Percentiles rank a stretch among this genome's conserved stretches.
phyloP scores from a whole-genome alignment of 1,140 invertebrate genomes.

The Trichoplusia ni region DNA sequence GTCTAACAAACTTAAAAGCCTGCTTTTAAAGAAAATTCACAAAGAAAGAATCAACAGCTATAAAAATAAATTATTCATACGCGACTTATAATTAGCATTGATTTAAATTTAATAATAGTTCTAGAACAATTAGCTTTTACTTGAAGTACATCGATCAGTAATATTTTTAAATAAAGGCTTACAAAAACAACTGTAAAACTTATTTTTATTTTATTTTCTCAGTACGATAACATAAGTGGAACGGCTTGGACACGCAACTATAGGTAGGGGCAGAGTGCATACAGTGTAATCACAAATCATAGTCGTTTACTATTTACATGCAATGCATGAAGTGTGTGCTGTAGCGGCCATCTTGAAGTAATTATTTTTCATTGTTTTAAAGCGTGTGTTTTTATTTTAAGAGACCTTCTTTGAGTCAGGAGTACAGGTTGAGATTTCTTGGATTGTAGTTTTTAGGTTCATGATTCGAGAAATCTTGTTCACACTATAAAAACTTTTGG shows the following conservation, averaged over 20 bases:
- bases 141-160: no score
- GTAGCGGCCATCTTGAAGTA: not conserved
- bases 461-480: no score
- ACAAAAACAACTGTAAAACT: not conserved
- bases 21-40: no score
- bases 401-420: not conserved
- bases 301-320: slow-evolving; percentile 16
- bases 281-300: slow-evolving; percentile 7
- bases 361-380: slow-evolving; percentile 8
- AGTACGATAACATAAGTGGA: slow-evolving; percentile 1
- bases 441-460: no score
- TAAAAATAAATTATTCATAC: no score
- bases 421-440: no score
- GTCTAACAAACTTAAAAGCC: no score
- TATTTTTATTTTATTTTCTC: not conserved
- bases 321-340: slow-evolving; percentile 5
- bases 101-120: no score
- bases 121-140: no score
- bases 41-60: no score
- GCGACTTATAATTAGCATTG: no score
- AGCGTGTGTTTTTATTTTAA: not conserved
- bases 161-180: not conserved
- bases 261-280: not conserved
- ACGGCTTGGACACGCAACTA: not conserved
- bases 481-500: no score